phyloP scores from a whole-genome alignment of 2,113 vertebrate genomes.

The Anolis carolinensis region DNA sequence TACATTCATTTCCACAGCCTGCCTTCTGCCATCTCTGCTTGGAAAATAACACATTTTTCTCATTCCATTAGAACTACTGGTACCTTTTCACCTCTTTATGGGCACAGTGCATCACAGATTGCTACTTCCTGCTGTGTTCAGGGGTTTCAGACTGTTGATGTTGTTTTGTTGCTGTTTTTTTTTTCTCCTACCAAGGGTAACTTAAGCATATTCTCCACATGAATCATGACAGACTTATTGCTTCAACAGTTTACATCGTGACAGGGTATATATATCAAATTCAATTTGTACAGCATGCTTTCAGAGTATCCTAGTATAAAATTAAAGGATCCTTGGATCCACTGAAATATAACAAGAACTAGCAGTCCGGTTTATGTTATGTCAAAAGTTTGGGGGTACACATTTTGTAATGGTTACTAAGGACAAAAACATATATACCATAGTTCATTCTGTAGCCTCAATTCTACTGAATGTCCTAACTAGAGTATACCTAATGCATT shows the following conservation, averaged over 20 bases:
- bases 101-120: conserved; percentile 48
- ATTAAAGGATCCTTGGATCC: conserved; percentile 54
- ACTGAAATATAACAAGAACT: conserved; percentile 46
- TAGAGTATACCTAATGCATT: too few species aligned
- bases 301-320: conserved; percentile 42
- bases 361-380: conserved; percentile 54
- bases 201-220: conserved; percentile 61
- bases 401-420: neutral
- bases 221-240: conserved; percentile 60
- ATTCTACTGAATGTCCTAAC: too few species aligned
- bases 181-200: conserved; percentile 35
- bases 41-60: conserved; percentile 47
- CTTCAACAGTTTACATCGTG: conserved; percentile 56
- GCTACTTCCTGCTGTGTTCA: conserved; percentile 55
- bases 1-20: conserved; percentile 11
- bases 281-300: conserved; percentile 53
- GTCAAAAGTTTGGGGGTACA: conserved; percentile 35
- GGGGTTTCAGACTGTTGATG: conserved; percentile 39
- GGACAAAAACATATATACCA: neutral
- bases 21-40: conserved; percentile 38
- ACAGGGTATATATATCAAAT: conserved; percentile 66
- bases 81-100: conserved; percentile 56
- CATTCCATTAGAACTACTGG: conserved; percentile 51
- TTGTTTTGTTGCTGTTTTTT: too few species aligned
- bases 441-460: too few species aligned